These are phyloP conservation scores for Paedocypris micromegethes DNA, from an alignment of 2,797 vertebrate genomes.

Conservation along the genomic window DNA sequence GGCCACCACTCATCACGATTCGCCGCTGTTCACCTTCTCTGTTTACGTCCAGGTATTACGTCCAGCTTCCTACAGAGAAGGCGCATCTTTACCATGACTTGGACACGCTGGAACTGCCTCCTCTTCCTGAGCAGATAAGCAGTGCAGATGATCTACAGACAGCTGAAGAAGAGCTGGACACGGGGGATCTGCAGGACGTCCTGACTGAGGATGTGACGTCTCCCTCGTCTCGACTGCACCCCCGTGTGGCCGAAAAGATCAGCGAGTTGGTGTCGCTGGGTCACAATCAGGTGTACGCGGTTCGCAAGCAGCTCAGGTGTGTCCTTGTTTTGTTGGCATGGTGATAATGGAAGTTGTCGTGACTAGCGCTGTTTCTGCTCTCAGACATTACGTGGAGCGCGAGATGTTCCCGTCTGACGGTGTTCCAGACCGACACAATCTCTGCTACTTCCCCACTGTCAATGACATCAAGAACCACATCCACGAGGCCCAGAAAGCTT, in stretches of 20 bases:
- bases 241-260: slow-evolving; percentile 77
- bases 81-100: slow-evolving; percentile 80
- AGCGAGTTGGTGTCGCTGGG: slow-evolving; percentile 75
- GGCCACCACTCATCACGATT: background rate
- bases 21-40: background rate
- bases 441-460: slow-evolving; percentile 82
- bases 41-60: slow-evolving; percentile 38
- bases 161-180: slow-evolving; percentile 34
- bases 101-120: slow-evolving; percentile 63
- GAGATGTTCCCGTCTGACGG: slow-evolving; percentile 78
- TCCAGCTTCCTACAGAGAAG: slow-evolving; percentile 76
- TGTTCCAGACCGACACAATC: slow-evolving; percentile 79
- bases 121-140: slow-evolving; percentile 62
- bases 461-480: slow-evolving; percentile 87
- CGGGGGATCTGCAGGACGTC: slow-evolving; percentile 19
- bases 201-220: slow-evolving; percentile 54
- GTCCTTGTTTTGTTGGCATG: background rate
- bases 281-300: slow-evolving; percentile 74
- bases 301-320: slow-evolving; percentile 71
- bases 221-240: slow-evolving; percentile 76
- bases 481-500: slow-evolving; percentile 76
- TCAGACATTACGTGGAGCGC: slow-evolving; percentile 65
- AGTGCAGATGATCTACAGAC: slow-evolving; percentile 64
- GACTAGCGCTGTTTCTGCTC: no score
- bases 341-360: slow-evolving; percentile 63